Evolutionary conservation across 1,140 invertebrate species (phyloP).

Genomic region (Lepidurus apus): DNA sequence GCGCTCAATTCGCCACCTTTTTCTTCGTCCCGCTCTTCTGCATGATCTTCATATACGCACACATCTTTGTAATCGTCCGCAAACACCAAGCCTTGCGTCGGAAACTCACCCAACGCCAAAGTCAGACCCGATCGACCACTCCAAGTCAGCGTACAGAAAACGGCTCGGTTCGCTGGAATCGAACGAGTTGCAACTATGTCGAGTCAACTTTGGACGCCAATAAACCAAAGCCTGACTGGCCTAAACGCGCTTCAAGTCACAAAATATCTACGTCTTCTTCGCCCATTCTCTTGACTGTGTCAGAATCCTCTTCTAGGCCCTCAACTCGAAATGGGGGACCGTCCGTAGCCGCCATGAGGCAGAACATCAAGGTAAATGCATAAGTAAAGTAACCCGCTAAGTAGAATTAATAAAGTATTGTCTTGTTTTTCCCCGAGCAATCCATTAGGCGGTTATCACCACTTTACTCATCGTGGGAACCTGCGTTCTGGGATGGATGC

Average conservation of each 20-base stretch:
- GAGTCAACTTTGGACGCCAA: neutral
- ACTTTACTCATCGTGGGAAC: slow-evolving; percentile 63
- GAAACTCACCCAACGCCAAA: slow-evolving; percentile 40
- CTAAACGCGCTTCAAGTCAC: neutral
- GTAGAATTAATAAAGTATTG: neutral
- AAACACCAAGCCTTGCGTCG: slow-evolving; percentile 50
- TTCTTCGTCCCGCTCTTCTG: slow-evolving; percentile 50
- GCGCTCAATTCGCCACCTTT: slow-evolving; percentile 44
- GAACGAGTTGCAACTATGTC: neutral
- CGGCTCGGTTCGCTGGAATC: neutral
- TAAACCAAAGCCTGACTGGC: neutral
- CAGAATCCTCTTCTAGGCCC: neutral
- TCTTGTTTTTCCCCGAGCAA: neutral
- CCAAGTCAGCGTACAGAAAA: neutral
- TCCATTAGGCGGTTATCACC: slow-evolving; percentile 54
- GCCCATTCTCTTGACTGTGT: neutral
- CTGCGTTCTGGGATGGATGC: slow-evolving; percentile 60
- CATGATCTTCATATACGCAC: slow-evolving; percentile 55
- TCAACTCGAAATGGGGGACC: slow-evolving; percentile 34
- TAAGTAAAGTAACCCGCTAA: neutral
- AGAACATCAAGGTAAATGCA: slow-evolving; percentile 29
- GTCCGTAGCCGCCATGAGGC: slow-evolving; percentile 5
- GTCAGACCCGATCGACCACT: neutral
- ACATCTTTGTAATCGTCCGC: slow-evolving; percentile 54
- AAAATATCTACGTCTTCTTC: neutral